Percentiles rank a stretch among this genome's conserved stretches.
Evolutionary conservation across 2,888 invertebrate genomes (phyloP).

Genomic region (Drosophila niveifrons): DNA sequence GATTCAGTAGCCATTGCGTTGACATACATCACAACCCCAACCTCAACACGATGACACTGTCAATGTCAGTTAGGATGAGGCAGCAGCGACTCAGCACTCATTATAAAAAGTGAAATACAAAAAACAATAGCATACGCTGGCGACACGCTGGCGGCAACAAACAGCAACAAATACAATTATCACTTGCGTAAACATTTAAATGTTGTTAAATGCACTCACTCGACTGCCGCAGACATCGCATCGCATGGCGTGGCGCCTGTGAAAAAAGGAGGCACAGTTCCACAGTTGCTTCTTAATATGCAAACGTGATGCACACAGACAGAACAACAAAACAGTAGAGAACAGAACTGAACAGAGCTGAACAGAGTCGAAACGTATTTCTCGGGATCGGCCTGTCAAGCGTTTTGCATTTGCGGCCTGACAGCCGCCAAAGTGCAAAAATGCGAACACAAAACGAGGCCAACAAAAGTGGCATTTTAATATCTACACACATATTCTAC

Average conservation of each 20-base stretch:
- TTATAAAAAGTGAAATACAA: slow-evolving; percentile 40
- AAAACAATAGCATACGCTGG: slow-evolving; percentile 60
- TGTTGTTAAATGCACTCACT: slow-evolving; percentile 64
- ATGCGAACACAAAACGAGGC: slow-evolving; percentile 71
- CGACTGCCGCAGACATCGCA: slow-evolving; percentile 46
- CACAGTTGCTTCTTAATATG: slow-evolving; percentile 70
- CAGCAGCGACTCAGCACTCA: slow-evolving; percentile 52
- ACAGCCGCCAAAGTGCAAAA: slow-evolving; percentile 69
- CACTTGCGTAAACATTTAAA: slow-evolving; percentile 78
- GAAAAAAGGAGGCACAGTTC: slow-evolving; percentile 9
- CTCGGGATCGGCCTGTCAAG: slow-evolving; percentile 55
- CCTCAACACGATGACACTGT: slow-evolving; percentile 50
- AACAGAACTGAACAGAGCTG: too few relatives aligned
- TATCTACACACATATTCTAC: not conserved
- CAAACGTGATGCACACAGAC: slow-evolving; percentile 67
- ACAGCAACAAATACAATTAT: slow-evolving; percentile 65
- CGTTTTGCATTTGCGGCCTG: slow-evolving; percentile 13
- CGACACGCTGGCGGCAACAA: slow-evolving; percentile 61
- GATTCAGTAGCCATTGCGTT: slow-evolving; percentile 67
- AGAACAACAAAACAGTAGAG: too few relatives aligned
- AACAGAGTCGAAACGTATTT: slow-evolving; percentile 35
- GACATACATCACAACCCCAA: slow-evolving; percentile 75
- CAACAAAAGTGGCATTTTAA: slow-evolving; percentile 47
- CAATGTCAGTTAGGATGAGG: slow-evolving; percentile 71
- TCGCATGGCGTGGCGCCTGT: slow-evolving; percentile 78